These are phyloP conservation scores for Platypus cylindrus DNA, from an alignment of 2,888 invertebrate genomes.

Conservation along the genomic window DNA sequence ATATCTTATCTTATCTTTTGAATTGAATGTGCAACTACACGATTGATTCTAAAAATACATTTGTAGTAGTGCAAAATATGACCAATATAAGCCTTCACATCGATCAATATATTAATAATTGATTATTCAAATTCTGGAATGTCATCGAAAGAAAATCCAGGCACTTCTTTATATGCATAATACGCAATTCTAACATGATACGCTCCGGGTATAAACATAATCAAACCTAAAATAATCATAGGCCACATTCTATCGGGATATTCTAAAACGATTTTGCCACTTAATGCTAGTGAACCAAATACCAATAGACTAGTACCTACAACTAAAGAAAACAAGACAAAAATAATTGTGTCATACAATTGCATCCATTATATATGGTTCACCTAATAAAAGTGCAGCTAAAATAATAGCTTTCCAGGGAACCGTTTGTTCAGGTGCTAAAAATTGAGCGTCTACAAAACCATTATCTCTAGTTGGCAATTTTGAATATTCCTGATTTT, in stretches of 20 bases:
- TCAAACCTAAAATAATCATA: constrained; percentile 68
- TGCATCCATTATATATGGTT: too few species aligned
- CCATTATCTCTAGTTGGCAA: constrained; percentile 44
- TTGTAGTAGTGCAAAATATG: too few species aligned
- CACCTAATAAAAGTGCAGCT: constrained; percentile 59
- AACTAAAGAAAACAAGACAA: constrained; percentile 9
- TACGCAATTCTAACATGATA: constrained; percentile 83
- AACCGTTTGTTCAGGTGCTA: constrained; percentile 52
- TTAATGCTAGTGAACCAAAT: constrained; percentile 63
- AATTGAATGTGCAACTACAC: too few species aligned
- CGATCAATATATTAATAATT: too few species aligned
- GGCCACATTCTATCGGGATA: constrained; percentile 85
- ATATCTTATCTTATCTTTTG: too few species aligned
- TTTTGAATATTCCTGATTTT: constrained; percentile 47
- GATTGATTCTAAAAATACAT: too few species aligned
- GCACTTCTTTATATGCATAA: constrained; percentile 71
- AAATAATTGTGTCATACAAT: background rate
- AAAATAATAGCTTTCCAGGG: constrained; percentile 76
- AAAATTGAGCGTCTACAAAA: constrained; percentile 59
- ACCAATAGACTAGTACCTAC: constrained; percentile 60
- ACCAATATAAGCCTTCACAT: too few species aligned
- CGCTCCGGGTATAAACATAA: constrained; percentile 87
- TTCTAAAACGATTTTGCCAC: constrained; percentile 70
- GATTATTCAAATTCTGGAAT: constrained; percentile 76
- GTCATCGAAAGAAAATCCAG: constrained; percentile 76